Percentiles rank a stretch among this genome's conserved stretches.
These are phyloP conservation scores for Labeo calbasu DNA, from an alignment of 2,797 vertebrate species.

Conservation along the genomic window DNA sequence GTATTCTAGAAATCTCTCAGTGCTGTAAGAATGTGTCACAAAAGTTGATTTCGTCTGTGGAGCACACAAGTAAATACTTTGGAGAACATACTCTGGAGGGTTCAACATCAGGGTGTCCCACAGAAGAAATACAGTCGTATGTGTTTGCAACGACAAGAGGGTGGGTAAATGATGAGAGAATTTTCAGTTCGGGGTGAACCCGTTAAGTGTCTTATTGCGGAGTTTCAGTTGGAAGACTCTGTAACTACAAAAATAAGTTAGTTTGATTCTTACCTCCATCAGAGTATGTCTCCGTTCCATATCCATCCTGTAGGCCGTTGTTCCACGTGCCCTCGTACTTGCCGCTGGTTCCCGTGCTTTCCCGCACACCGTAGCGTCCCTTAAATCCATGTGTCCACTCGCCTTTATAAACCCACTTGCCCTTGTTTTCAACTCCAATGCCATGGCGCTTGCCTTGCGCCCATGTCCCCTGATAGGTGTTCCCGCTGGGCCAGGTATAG, in stretches of 20 bases:
- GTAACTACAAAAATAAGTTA: not conserved
- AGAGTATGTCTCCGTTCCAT: conserved; percentile 97
- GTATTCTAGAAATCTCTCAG: conserved; percentile 11
- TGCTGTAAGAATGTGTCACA: not conserved
- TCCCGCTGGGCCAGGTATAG: conserved; percentile 99
- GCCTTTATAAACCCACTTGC: conserved; percentile 98
- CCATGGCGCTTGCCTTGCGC: conserved; percentile 98
- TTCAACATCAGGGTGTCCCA: not conserved
- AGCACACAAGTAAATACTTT: not conserved
- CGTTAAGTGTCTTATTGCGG: not conserved
- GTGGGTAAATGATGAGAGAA: not conserved
- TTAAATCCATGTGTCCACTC: conserved; percentile 99
- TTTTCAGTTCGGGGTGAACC: not conserved
- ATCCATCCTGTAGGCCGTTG: conserved; percentile 98
- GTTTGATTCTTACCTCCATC: conserved; percentile 89
- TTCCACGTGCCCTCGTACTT: conserved; percentile 98
- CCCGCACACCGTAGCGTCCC: conserved; percentile 95
- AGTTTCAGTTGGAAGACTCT: not conserved
- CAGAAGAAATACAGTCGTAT: not conserved
- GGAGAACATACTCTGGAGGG: not conserved
- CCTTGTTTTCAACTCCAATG: conserved; percentile 96
- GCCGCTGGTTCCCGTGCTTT: conserved; percentile 92
- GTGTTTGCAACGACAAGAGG: not conserved
- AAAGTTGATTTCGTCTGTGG: not conserved
- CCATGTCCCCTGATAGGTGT: conserved; percentile 99